These are phyloP conservation scores for Willowsia nigromaculata DNA, from an alignment of 2,888 invertebrate species.

Conservation along the genomic window DNA sequence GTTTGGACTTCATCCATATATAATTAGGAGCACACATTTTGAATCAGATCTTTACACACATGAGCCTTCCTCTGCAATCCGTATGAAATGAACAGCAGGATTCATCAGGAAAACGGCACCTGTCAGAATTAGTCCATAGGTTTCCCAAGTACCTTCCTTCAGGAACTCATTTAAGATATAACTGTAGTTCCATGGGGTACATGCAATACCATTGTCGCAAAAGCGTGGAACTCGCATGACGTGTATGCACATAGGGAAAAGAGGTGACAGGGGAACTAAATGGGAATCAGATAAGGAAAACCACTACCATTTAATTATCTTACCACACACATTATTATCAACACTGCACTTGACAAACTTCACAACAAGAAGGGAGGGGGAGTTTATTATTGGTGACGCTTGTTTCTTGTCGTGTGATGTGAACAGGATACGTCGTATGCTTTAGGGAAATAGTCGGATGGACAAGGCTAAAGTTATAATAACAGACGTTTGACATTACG, in stretches of 20 bases:
- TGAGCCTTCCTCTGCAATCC: not conserved
- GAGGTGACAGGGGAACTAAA: slow-evolving; percentile 15
- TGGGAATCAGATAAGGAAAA: slow-evolving; percentile 53
- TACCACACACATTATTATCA: not conserved
- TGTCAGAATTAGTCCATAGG: not conserved
- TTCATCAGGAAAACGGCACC: not conserved
- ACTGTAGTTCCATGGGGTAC: no score
- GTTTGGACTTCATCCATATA: not conserved
- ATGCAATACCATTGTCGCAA: no score
- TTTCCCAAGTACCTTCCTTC: not conserved
- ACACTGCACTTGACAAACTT: slow-evolving; percentile 5
- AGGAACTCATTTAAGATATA: no score
- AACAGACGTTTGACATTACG: not conserved
- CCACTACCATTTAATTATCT: not conserved
- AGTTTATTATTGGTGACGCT: not conserved
- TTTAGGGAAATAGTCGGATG: slow-evolving; percentile 30
- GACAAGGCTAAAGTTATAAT: slow-evolving; percentile 54
- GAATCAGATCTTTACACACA: not conserved
- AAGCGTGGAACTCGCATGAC: not conserved
- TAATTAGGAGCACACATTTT: no score
- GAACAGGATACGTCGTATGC: slow-evolving; percentile 26
- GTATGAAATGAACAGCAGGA: not conserved
- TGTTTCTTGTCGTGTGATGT: not conserved
- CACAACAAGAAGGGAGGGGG: not conserved
- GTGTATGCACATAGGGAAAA: not conserved